Evolutionary conservation across 2,113 vertebrate genomes (phyloP).

Genomic region (Chionomys nivalis): DNA sequence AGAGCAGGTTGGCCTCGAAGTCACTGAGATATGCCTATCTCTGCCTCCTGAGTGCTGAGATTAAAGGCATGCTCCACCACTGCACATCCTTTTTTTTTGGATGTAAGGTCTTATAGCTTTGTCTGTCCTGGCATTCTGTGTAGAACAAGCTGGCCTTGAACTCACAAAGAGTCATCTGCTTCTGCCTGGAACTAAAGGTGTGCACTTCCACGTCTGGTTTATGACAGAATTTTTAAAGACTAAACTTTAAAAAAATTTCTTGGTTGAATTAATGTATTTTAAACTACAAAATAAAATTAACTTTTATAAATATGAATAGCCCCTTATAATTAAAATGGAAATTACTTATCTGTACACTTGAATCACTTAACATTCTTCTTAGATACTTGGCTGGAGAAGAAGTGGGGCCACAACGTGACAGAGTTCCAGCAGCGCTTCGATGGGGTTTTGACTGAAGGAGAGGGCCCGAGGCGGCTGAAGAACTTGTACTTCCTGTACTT

Average conservation of each 20-base stretch:
- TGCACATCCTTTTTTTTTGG: not conserved
- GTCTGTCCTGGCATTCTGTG: not conserved
- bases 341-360: not conserved
- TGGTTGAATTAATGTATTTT: conserved; percentile 1
- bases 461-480: conserved; percentile 93
- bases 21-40: too few relatives aligned
- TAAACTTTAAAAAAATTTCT: conserved; percentile 40
- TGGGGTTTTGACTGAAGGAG: conserved; percentile 89
- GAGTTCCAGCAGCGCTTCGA: conserved; percentile 96
- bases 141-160: not conserved
- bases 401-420: conserved; percentile 93
- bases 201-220: not conserved
- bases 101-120: not conserved
- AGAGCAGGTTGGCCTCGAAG: too few relatives aligned
- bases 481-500: conserved; percentile 97
- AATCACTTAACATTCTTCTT: conserved; percentile 30
- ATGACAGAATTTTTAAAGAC: not conserved
- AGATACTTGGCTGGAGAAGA: conserved; percentile 93
- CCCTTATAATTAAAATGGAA: not conserved
- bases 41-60: too few relatives aligned
- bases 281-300: conserved; percentile 37
- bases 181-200: not conserved
- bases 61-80: too few relatives aligned
- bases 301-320: not conserved
- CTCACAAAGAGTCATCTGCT: not conserved